Base-by-base conservation (phyloP, 2,888 invertebrate genomes). In the Aelia acuminata region DNA sequence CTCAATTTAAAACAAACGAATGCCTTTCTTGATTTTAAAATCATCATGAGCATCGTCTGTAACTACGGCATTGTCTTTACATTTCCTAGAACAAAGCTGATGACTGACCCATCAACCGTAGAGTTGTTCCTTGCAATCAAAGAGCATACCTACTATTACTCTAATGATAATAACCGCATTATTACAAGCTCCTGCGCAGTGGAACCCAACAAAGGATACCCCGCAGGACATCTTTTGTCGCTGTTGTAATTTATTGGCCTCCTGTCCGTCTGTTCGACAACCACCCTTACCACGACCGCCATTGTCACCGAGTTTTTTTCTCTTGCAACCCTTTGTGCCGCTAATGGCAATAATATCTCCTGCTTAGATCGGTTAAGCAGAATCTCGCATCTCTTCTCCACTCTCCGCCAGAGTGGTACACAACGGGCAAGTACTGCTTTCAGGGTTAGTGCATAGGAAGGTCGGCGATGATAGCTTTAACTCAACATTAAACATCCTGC, bases 201-300 rank as follows among this genome's bases (percentile, higher is more conserved):
- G 35, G 18, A 35, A 70, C 15, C 63, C 80, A 80, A 80, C 80
- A 80, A 80, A 39, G 43, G 80, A 80, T 39, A 43, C 80, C 35
- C 22, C 11, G n/a, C 80, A 80, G 43, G 80, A 80, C 43, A 80
- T 43, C 80, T 47, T 80, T 80, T 80, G 80, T 80, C n/a, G 80
- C 80, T n/a, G 18, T 11, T n/a, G 80, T 80, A 80, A 80, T 80
- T 80, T 80, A 80, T 80, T 80, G 80, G 80, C 80, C 43, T 80
- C n/a, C 80, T 47, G 80, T 80, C 80, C 43, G 80, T 47, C 80
- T 80, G 80, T 80, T 80, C 80, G 80, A 80, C 80, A 80, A 80
- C 80, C 80, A 80, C 80, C 80, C 80, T 47, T 43, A 80, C 80
- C 80, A 80, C 43, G 43, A 47, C 43, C 47, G 10, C 80, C 80